phyloP scores from a whole-genome alignment of 1,140 invertebrate genomes.

The Forficula auricularia region DNA sequence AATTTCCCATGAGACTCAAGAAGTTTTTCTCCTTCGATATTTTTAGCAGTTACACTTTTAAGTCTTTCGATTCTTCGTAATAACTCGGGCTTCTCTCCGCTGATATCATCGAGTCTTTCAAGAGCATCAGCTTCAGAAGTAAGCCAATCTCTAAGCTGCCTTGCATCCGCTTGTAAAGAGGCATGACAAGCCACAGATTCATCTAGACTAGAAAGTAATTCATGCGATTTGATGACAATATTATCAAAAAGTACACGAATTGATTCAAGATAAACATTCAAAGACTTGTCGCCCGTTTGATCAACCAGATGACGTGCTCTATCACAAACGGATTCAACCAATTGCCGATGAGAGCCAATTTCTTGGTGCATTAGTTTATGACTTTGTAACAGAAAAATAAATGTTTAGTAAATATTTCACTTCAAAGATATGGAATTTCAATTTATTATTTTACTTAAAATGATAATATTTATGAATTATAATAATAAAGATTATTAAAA shows the following conservation, averaged over 20 bases:
- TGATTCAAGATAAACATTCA: constrained; percentile 72
- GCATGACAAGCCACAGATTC: constrained; percentile 69
- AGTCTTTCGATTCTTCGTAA: no score
- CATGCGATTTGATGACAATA: constrained; percentile 69
- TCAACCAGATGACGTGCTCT: constrained; percentile 78
- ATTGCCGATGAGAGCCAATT: constrained; percentile 74
- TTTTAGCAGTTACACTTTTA: constrained; percentile 22
- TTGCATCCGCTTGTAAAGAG: no score
- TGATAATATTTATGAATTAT: not conserved
- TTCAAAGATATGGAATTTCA: not conserved
- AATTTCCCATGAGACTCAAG: constrained; percentile 27
- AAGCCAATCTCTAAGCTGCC: constrained; percentile 41
- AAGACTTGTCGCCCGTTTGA: constrained; percentile 68
- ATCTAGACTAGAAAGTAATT: constrained; percentile 67
- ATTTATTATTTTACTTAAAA: not conserved
- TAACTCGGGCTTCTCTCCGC: constrained; percentile 56
- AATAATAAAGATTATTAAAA: no score
- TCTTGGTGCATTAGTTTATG: constrained; percentile 91
- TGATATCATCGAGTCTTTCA: constrained; percentile 53
- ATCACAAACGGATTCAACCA: constrained; percentile 79
- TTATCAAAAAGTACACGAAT: constrained; percentile 78
- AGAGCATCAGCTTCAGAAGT: constrained; percentile 56
- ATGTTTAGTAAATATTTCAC: not conserved
- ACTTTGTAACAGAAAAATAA: constrained; percentile 35
- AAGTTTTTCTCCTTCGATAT: constrained; percentile 50